These are phyloP conservation scores for Hirtodrosophila trivittata DNA, from an alignment of 2,888 invertebrate species.

Conservation along the genomic window DNA sequence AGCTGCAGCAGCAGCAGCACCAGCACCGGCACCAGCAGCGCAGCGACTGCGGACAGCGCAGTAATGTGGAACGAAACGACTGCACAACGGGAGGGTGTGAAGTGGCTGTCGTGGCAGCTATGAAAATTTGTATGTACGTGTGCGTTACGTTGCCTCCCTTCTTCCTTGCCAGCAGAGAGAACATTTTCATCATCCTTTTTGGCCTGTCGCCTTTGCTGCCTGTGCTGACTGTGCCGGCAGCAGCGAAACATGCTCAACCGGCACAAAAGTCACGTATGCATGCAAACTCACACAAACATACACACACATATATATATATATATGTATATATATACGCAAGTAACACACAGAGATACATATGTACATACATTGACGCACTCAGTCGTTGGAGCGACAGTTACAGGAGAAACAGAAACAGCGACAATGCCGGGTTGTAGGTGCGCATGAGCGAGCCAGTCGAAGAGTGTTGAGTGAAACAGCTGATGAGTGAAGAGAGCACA, in stretches of 20 bases:
- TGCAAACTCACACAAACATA: slow-evolving; percentile 29
- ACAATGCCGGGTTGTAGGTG: slow-evolving; percentile 61
- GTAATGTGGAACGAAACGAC: slow-evolving; percentile 68
- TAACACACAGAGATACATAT: slow-evolving; percentile 12
- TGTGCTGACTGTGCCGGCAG: slow-evolving; percentile 42
- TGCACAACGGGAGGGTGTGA: slow-evolving; percentile 60
- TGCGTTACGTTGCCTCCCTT: slow-evolving; percentile 23
- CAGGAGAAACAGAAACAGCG: slow-evolving; percentile 39
- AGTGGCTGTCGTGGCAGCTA: slow-evolving; percentile 32
- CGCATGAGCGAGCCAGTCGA: slow-evolving; percentile 65
- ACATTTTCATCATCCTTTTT: slow-evolving; percentile 71
- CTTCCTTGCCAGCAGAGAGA: slow-evolving; percentile 43
- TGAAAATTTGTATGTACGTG: slow-evolving; percentile 13
- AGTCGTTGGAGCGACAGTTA: slow-evolving; percentile 33
- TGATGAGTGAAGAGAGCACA: slow-evolving; percentile 45
- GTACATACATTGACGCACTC: slow-evolving; percentile 15
- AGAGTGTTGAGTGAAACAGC: slow-evolving; percentile 67
- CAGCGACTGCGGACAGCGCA: slow-evolving; percentile 51
- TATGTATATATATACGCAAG: slow-evolving; percentile 5
- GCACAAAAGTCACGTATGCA: slow-evolving; percentile 77
- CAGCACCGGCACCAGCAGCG: slow-evolving; percentile 25
- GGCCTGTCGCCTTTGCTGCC: slow-evolving; percentile 38
- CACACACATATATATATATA: slow-evolving; percentile 12
- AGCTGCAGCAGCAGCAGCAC: slow-evolving; percentile 17
- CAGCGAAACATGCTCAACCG: slow-evolving; percentile 65